These are phyloP conservation scores for Pleuronectes platessa DNA, from an alignment of 2,113 vertebrate species.

Conservation along the genomic window DNA sequence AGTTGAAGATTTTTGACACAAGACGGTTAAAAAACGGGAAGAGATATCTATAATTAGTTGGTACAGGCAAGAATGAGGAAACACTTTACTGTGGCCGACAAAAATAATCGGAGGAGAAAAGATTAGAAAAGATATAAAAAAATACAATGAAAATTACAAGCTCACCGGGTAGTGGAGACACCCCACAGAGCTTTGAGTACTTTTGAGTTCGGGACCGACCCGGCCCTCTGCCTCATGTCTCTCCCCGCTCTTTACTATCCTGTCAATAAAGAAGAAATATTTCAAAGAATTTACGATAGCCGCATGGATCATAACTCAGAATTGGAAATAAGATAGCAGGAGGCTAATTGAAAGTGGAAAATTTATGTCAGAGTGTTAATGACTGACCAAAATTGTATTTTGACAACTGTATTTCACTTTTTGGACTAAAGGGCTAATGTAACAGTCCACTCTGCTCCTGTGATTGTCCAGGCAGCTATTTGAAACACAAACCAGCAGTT, in stretches of 20 bases:
- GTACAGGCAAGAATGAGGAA: neutral
- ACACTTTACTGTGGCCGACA: neutral
- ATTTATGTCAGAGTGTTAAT: no score
- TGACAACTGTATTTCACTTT: no score
- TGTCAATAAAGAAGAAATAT: neutral
- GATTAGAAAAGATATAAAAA: neutral
- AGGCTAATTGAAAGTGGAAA: no score
- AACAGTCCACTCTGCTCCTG: neutral
- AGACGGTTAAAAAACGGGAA: neutral
- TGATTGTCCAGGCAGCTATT: neutral
- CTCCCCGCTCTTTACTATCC: neutral
- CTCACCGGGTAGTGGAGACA: neutral
- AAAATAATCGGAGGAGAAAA: neutral
- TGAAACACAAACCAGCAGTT: constrained; percentile 6
- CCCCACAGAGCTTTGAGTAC: no score
- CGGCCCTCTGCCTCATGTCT: no score
- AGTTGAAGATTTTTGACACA: neutral
- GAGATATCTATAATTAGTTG: neutral
- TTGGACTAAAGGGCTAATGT: no score
- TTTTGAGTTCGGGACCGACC: no score
- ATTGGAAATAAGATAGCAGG: no score
- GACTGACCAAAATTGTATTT: neutral
- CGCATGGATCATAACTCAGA: neutral
- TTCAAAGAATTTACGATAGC: neutral
- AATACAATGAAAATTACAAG: neutral